Evolutionary conservation across 2,888 invertebrate genomes (phyloP).

Genomic region (Gibbula magus): DNA sequence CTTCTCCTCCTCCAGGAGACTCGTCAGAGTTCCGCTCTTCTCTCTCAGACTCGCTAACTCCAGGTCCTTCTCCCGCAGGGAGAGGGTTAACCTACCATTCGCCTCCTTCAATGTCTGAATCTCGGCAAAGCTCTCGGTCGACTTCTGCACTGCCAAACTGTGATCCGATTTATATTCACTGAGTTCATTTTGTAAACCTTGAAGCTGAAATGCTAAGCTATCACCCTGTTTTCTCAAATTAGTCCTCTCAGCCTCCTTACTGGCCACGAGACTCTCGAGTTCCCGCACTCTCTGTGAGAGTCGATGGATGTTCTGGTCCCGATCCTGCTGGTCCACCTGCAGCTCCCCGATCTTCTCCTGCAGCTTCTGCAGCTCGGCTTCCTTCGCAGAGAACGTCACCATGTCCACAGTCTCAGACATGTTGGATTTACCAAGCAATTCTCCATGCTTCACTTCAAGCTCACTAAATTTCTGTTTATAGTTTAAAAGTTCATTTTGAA

Average conservation of each 20-base stretch:
- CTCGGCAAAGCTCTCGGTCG: slow-evolving; percentile 55
- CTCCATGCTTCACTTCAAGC: slow-evolving; percentile 70
- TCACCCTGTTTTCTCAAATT: slow-evolving; percentile 70
- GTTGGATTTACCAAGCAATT: slow-evolving; percentile 62
- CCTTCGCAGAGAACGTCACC: slow-evolving; percentile 49
- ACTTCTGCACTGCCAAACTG: slow-evolving; percentile 42
- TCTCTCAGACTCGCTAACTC: slow-evolving; percentile 71
- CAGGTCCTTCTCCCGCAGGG: slow-evolving; percentile 71
- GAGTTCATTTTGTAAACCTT: slow-evolving; percentile 62
- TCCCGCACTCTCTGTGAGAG: slow-evolving; percentile 56
- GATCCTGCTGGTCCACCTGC: slow-evolving; percentile 28
- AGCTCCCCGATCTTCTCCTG: slow-evolving; percentile 45
- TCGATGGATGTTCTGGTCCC: slow-evolving; percentile 50
- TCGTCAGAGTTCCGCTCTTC: slow-evolving; percentile 64
- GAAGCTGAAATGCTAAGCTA: slow-evolving; percentile 66
- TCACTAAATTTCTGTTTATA: slow-evolving; percentile 70
- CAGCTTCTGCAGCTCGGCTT: slow-evolving; percentile 53
- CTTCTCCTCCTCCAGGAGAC: slow-evolving; percentile 56
- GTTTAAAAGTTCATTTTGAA: slow-evolving; percentile 73
- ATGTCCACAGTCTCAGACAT: slow-evolving; percentile 57
- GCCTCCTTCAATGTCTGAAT: slow-evolving; percentile 56
- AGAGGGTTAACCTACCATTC: slow-evolving; percentile 68
- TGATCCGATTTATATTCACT: slow-evolving; percentile 61
- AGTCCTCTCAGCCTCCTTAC: slow-evolving; percentile 60
- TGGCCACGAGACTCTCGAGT: slow-evolving; percentile 53